Evolutionary conservation across 2,113 vertebrate species (phyloP), one percentile per base, ranked within the genome.

Genomic region (Tapirus terrestris): DNA sequence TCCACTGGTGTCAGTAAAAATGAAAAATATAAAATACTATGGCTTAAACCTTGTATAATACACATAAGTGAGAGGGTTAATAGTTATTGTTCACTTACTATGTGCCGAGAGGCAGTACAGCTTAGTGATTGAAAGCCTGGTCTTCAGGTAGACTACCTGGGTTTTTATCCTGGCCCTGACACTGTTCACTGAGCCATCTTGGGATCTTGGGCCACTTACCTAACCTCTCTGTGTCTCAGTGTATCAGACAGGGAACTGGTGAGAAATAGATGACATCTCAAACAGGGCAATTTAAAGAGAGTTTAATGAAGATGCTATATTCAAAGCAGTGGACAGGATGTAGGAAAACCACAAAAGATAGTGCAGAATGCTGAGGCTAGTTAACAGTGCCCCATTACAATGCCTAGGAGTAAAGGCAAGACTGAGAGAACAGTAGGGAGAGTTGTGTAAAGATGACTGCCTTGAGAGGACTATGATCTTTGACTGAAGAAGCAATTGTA

Each of bases 321-420:
- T 76, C 39, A 91, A 84, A 91, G 43, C 56, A 68, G 39, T 89
- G 68, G 56, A 48, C 25, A 94, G 68, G 68, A 36, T 29, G 2
- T 39, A 94, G 33, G 43, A 83, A 82, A 94, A 88, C 61, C 51
- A 90, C 56, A 79, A 65, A 94, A 23, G 73, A 20, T 72, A 86
- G 53, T 58, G 63, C 2, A 51, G 39, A 87, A 77, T 6, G 14
- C 33, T 68, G 73, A 81, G 6, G 53, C 31, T 79, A 79, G 73
- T 65, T 65, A 75, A 76, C 12, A 73, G 13, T 77, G n/a, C 4
- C 61, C 21, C 25, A 11, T 43, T 27, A 27, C 14, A 51, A 81
- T 0, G 10, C 6, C 16, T 27, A 48, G 21, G 23, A 39, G 5
- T 18, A 72, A 10, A 77, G 53, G 18, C 63, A 87, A 75, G 77